Evolutionary conservation across 2,888 invertebrate species (phyloP), one percentile per base, ranked within the genome.

Genomic region (Galeopsomyia nigrocyanea): DNA sequence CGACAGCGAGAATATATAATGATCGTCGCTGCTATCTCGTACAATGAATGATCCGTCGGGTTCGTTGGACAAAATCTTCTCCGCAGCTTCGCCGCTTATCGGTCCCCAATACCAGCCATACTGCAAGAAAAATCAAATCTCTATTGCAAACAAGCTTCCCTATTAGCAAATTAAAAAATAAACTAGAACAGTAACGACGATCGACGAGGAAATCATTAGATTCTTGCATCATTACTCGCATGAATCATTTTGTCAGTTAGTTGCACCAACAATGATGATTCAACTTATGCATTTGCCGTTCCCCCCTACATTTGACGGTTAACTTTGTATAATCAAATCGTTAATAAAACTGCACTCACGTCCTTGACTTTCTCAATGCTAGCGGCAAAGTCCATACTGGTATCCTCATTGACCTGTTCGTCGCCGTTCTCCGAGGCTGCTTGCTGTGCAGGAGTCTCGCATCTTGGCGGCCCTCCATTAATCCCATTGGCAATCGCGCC

Each of bases 81-180:
- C 97, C 1, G 97, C 96, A 73, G 94, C 93, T 87, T 96, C 95
- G 68, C 95, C 94, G 26, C 95, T 95, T 81, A 97, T 91, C 49
- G 96, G 96, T 74, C 97, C 97, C 97, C 97, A 97, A 85, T 97
- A 97, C 97, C 97, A 97, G 56, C 96, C 96, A 85, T 94, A 96
- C 95, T 96, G 85, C 78, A 73, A 68, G 21, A 17, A 51, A 60
- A 55, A 7, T 26, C 5, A 2, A 26, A 26, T 26, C 26, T 26
- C 26, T 3, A 49, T 61, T 26, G 31, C 22, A 13, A 56, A 39
- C 2, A 51, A 51, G 19, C 7, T 49, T 47, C 22, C 14, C 14
- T 19, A 14, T 62, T 14, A 57, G 22, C 31, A n/a, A 60, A 56
- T 56, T 56, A 17, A 39, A 22, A n/a, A 46, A 51, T 21, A 72